phyloP scores from a whole-genome alignment of 2,113 vertebrate species.

The Hypocryptadius cinnamomeus region DNA sequence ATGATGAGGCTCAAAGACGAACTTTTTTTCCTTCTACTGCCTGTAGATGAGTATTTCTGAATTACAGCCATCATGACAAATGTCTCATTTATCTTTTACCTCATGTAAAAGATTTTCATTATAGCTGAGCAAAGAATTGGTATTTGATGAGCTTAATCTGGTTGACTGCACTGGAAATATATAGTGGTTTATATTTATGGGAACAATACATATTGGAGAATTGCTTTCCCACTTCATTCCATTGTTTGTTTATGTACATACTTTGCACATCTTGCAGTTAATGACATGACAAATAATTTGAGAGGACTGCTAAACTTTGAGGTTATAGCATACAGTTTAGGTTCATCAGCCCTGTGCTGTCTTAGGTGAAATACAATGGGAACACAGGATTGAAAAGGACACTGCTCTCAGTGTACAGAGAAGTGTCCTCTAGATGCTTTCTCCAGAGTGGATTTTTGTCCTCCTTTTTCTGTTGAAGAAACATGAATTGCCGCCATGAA shows the following conservation, averaged over 20 bases:
- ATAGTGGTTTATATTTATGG: not conserved
- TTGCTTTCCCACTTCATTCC: not conserved
- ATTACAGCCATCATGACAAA: not conserved
- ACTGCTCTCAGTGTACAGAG: not conserved
- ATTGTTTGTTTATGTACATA: not conserved
- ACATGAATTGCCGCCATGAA: not conserved
- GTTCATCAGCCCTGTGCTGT: not conserved
- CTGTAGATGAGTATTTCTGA: not conserved
- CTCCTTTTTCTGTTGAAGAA: not conserved
- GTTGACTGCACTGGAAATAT: not conserved
- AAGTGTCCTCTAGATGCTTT: not conserved
- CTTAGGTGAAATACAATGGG: not conserved
- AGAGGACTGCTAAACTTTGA: not conserved
- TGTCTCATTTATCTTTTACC: not conserved
- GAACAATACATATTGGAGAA: not conserved
- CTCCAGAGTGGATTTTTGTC: not conserved
- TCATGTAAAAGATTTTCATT: not conserved
- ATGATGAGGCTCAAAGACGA: not conserved
- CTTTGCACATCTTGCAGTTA: not conserved
- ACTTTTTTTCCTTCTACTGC: not conserved
- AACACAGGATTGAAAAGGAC: not conserved
- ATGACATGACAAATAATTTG: not conserved
- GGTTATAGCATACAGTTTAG: not conserved
- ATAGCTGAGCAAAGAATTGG: not conserved
- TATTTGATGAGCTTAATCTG: slow-evolving; percentile 15